Conservation (phyloP, 2,113 vertebrate genomes). For the Colaptes auratus region DNA sequence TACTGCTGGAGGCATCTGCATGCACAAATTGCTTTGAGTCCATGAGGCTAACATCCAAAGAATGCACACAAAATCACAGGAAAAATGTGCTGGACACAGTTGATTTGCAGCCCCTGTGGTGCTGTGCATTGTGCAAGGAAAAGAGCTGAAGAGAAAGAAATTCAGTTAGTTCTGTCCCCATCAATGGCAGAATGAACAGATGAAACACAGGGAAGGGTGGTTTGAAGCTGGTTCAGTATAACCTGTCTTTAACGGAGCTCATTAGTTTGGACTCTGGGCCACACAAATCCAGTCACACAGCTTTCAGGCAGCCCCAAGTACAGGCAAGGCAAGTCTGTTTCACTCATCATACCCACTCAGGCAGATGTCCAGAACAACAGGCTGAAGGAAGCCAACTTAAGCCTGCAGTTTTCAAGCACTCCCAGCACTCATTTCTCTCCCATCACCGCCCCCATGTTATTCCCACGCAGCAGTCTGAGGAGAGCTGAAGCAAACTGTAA, state of each 20-base stretch:
- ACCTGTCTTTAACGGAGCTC: not conserved
- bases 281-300: not conserved
- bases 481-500: not conserved
- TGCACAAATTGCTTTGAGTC: not conserved
- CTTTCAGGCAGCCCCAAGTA: not conserved
- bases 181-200: not conserved
- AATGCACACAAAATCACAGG: conserved; percentile 40
- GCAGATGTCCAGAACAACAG: not conserved
- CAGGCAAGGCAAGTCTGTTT: not conserved
- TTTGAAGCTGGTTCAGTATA: not conserved
- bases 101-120: conserved; percentile 32
- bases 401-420: not conserved
- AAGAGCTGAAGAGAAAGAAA: not conserved
- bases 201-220: not conserved
- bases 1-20: not conserved
- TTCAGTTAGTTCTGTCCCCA: not conserved
- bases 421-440: not conserved
- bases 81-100: conserved; percentile 48
- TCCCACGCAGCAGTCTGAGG: not conserved
- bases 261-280: not conserved
- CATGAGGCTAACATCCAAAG: conserved; percentile 11
- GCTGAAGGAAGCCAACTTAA: not conserved
- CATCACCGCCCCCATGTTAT: accelerated
- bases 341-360: not conserved
- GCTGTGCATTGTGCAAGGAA: not conserved